Evolutionary conservation across 2,113 vertebrate species (phyloP), one percentile per base, ranked within the genome.

Genomic region (Polypterus senegalus): DNA sequence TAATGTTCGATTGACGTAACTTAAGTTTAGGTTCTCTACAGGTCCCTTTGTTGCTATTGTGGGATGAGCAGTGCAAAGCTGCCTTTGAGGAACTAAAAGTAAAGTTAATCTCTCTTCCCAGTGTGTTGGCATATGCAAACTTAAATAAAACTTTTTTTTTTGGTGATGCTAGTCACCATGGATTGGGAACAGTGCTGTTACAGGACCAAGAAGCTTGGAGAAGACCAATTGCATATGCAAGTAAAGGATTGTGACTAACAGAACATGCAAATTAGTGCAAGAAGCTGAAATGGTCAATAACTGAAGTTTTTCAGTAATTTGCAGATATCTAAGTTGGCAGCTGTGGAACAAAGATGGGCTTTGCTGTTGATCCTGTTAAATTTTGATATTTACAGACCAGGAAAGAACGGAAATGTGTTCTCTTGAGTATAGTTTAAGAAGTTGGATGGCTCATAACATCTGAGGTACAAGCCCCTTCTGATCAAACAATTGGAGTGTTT

Each of bases 111-210:
- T n/a, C 9, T 55, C n/a, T 5, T 2, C 27, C 54, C 54, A 6
- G 54, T 4, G 54, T 4, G 7, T 10, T 64, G 49, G 63, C 8
- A 3, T 65, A 54, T 55, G 58, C 64, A 44, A 47, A 61, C 45
- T 65, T 65, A n/a, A 5, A 2, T 4, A 61, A 65, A 7, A 46
- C 64, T 44, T 65, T 65, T 4, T 8, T 49, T 27, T 7, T 65
- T 9, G 52, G 61, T 2, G 64, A 65, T 46, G 44, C 51, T 11
- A 61, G 58, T 4, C 61, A 57, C 6, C 8, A 9, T 4, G 5
- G 62, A 8, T 48, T 64, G 7, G 56, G 65, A 48, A 49, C 47
- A 53, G 54, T 59, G 4, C 58, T 64, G 9, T 59, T 57, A 10
- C 57, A 64, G 3, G 56, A 64, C n/a, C 49, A 53, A 5, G 58